Percentiles rank a stretch among this genome's conserved stretches.
Conservation (phyloP, 2,113 vertebrate genomes). For the Trachemys scripta region DNA sequence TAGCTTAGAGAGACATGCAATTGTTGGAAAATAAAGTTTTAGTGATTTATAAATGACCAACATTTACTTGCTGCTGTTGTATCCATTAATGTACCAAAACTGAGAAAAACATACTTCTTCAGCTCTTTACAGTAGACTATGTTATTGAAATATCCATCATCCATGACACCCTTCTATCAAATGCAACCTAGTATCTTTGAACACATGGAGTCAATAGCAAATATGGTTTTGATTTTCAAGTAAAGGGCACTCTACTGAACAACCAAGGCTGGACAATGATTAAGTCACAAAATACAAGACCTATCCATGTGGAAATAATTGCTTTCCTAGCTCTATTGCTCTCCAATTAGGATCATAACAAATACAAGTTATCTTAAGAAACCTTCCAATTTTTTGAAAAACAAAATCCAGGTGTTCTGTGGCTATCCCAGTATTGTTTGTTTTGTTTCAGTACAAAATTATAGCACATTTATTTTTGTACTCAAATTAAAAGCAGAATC, state of each 20-base stretch:
- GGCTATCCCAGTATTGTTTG: conserved; percentile 39
- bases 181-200: background rate
- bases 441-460: conserved; percentile 49
- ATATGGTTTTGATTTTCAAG: background rate
- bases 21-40: background rate
- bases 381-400: conserved; percentile 35
- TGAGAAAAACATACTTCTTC: background rate
- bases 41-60: conserved; percentile 11
- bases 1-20: background rate
- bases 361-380: conserved; percentile 52
- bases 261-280: background rate
- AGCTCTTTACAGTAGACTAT: background rate
- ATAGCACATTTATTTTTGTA: conserved; percentile 44
- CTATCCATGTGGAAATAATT: conserved; percentile 47
- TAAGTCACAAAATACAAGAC: background rate
- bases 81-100: background rate
- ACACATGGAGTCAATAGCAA: background rate
- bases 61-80: background rate
- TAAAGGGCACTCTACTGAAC: background rate
- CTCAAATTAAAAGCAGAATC: conserved; percentile 61
- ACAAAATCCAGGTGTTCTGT: conserved; percentile 30
- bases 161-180: background rate
- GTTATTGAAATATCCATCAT: background rate
- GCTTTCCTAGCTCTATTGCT: conserved; percentile 26
- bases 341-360: conserved; percentile 49